Evolutionary conservation across 2,797 vertebrate genomes (phyloP), one percentile per base, ranked within the genome.

Genomic region (Tauraco hartlaubi): DNA sequence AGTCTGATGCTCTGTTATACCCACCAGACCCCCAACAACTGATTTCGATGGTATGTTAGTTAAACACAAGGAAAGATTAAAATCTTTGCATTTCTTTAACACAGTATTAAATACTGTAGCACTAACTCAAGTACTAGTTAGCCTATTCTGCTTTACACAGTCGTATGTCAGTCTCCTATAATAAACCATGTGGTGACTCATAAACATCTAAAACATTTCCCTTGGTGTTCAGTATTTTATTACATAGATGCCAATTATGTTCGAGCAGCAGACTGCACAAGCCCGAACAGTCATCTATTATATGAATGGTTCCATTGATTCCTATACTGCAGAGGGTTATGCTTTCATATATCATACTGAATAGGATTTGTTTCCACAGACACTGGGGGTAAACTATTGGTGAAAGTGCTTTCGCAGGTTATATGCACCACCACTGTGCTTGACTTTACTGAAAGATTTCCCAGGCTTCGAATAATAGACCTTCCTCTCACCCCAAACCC

Each of bases 341-440:
- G 83, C 63, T 81, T 96, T 96, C 95, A 95, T 97, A 92, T 92
- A 96, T 97, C 96, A 94, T 43, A 61, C 56, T 90, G 85, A 96
- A 96, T 68, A 85, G 90, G 73, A 86, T 91, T 93, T 92, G 72
- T 89, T 96, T 92, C 82, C 75, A 88, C 54, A 83, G 92, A 75
- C 69, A 51, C 8, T 35, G 46, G n/a, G 69, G 86, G 52, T 95
- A 96, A 96, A 95, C 85, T 85, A 88, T 76, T 87, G 52, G 55
- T 78, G 64, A 92, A 93, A 95, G 49, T 18, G 2, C 80, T 89
- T 96, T 95, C 6, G 48, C 63, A 64, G 68, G 77, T 88, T 94
- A 94, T 51, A 87, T 68, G 66, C 59, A 94, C 28, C 48, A 91
- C 66, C 69, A 54, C 66, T 81, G 29, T 56, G 59, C 52, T 90